phyloP scores from a whole-genome alignment of 2,113 vertebrate genomes.

The Grallaria varia region DNA sequence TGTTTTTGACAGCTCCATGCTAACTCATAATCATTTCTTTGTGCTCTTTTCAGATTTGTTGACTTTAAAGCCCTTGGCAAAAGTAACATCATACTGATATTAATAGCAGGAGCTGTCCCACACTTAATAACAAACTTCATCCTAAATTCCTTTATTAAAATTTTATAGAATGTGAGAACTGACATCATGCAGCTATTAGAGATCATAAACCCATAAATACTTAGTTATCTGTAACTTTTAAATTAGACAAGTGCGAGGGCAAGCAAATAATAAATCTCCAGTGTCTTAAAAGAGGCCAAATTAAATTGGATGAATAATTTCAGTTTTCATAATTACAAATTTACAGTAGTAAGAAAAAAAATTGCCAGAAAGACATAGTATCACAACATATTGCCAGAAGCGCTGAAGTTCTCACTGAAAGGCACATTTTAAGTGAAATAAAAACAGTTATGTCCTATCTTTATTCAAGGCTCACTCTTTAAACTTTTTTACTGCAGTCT shows the following conservation, averaged over 20 bases:
- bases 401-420: background rate
- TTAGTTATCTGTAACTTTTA: slow-evolving; percentile 59
- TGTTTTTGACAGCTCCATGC: background rate
- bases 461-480: background rate
- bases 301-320: slow-evolving; percentile 51
- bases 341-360: slow-evolving; percentile 4
- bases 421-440: background rate
- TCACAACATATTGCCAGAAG: background rate
- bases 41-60: background rate
- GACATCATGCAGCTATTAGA: background rate
- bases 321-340: slow-evolving; percentile 58
- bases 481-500: background rate
- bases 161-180: background rate
- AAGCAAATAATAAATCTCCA: slow-evolving; percentile 55
- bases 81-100: background rate
- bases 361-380: background rate
- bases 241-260: slow-evolving; percentile 6
- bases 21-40: background rate
- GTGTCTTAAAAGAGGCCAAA: slow-evolving; percentile 24
- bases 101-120: background rate
- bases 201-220: slow-evolving; percentile 43
- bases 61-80: background rate
- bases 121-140: background rate
- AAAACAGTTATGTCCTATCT: background rate
- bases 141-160: slow-evolving; percentile 20